These are phyloP conservation scores for Lydus trimaculatus DNA, from an alignment of 2,888 invertebrate species.

Conservation along the genomic window DNA sequence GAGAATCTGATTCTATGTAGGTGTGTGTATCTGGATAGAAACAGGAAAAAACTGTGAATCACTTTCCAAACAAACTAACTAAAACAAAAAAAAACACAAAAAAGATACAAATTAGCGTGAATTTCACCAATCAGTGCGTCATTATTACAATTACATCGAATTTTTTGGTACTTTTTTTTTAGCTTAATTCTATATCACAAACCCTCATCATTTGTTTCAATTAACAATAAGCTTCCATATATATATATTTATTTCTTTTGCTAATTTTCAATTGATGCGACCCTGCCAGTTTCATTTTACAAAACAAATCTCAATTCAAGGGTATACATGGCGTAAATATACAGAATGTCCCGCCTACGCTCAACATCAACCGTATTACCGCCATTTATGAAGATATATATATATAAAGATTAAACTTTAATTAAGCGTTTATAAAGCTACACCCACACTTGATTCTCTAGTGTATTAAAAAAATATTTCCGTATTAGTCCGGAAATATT, in stretches of 20 bases:
- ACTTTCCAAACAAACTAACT: background rate
- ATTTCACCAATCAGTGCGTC: slow-evolving; percentile 23
- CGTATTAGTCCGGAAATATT: too few relatives aligned
- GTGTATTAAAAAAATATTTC: too few relatives aligned
- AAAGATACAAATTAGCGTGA: slow-evolving; percentile 23
- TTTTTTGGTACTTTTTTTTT: slow-evolving; percentile 30
- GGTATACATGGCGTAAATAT: background rate
- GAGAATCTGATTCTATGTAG: background rate
- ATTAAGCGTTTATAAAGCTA: too few relatives aligned
- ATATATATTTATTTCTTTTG: too few relatives aligned
- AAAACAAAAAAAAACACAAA: too few relatives aligned
- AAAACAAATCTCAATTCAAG: slow-evolving; percentile 20
- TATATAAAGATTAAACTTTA: too few relatives aligned
- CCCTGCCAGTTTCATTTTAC: slow-evolving; percentile 9
- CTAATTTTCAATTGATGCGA: slow-evolving; percentile 1
- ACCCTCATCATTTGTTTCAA: slow-evolving; percentile 23
- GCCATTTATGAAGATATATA: too few relatives aligned
- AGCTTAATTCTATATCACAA: slow-evolving; percentile 39
- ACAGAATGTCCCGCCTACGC: too few relatives aligned
- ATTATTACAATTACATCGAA: slow-evolving; percentile 28
- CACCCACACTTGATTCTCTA: too few relatives aligned
- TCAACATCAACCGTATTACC: too few relatives aligned
- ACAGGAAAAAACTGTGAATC: background rate
- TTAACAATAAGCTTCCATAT: slow-evolving; percentile 9
- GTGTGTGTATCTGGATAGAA: background rate